Evolutionary conservation across 2,888 invertebrate species (phyloP), one percentile per base, ranked within the genome.

Genomic region (Elaeidobius kamerunicus): DNA sequence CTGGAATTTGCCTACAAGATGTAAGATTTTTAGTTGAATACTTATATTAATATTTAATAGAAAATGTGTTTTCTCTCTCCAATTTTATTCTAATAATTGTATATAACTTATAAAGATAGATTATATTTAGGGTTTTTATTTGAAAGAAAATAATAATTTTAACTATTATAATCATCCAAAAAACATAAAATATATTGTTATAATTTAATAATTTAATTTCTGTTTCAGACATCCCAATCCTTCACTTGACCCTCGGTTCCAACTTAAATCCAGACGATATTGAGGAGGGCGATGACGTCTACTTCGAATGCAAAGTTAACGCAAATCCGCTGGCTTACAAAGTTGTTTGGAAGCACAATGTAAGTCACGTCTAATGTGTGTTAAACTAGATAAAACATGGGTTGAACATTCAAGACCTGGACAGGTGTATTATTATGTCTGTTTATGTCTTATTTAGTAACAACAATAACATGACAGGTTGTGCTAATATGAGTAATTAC

Each of bases 281-380:
- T 64, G 85, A 86, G 67, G 88, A 88, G 73, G 86, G 86, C 56
- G 86, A 85, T 67, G 87, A 88, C 73, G 86, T 87, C 60, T 87
- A 87, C 71, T 87, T 88, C 69, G 87, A 87, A 74, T 88, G 88
- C 74, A 83, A 84, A 74, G 83, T 88, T 64, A 79, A 82, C 69
- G 84, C 88, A 60, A 88, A 88, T 76, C 88, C 88, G 11, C 78
- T 76, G 70, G 85, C 86, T 63, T 86, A 88, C 72, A 87, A 87
- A 78, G 85, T 88, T 63, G 77, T 86, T 55, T 88, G 88, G 88
- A 83, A 83, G 65, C 86, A 86, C 73, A 85, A 86, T 72, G 88
- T 88, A 76, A 86, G 86, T 84, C 59, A 56, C 59, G 54, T 56
- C 53, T 57, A 39, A 51, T 45, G 20, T 18, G 7, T 38, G 27